Percentiles rank a stretch among this genome's conserved stretches.
phyloP scores from a whole-genome alignment of 2,888 invertebrate species.

The Andrena flavipes region DNA sequence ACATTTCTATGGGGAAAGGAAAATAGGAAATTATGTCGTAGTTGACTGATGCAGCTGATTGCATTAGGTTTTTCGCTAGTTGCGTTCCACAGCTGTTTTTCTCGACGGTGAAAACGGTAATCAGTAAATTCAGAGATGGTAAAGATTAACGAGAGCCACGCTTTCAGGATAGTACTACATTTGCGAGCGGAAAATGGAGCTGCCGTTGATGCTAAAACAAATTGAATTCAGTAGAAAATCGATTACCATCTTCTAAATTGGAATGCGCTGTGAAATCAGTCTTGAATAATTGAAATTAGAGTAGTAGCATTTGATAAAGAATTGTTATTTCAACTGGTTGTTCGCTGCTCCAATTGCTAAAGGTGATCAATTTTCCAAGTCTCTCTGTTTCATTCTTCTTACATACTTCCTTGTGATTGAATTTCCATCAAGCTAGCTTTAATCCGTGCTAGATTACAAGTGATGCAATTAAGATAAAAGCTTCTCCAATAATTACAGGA shows the following conservation, averaged over 20 bases:
- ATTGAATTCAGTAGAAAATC: constrained; percentile 39
- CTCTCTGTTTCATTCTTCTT: not conserved
- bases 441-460: no score
- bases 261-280: not conserved
- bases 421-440: not conserved
- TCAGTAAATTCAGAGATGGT: not conserved
- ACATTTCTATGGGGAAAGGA: constrained; percentile 31
- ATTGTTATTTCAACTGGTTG: not conserved
- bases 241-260: constrained; percentile 37
- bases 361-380: not conserved
- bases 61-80: no score
- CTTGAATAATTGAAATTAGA: constrained; percentile 21
- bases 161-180: not conserved
- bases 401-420: not conserved
- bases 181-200: constrained; percentile 5
- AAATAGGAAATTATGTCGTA: constrained; percentile 6
- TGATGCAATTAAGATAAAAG: no score
- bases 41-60: no score
- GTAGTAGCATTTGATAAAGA: not conserved
- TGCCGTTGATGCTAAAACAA: not conserved
- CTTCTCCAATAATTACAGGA: no score
- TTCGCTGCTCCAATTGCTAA: not conserved
- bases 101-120: not conserved
- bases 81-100: not conserved
- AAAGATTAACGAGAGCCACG: constrained; percentile 1